phyloP scores from a whole-genome alignment of 2,113 vertebrate species.

The Neofelis nebulosa region DNA sequence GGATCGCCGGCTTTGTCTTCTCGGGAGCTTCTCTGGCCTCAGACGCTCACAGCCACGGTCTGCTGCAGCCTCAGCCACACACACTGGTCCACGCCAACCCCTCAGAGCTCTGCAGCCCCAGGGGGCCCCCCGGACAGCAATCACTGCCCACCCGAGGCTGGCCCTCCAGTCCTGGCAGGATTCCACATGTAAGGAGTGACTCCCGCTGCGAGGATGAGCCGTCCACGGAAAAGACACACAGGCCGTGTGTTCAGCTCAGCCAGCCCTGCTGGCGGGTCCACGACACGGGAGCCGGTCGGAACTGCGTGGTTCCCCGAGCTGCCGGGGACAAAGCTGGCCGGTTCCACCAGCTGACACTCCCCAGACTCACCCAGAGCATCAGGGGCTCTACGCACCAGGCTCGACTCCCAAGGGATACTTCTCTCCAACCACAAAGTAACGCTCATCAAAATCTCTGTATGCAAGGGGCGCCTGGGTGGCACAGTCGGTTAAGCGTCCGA shows the following conservation, averaged over 20 bases:
- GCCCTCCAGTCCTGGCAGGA: background rate
- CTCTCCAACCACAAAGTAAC: fast-evolving
- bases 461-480: too few relatives aligned
- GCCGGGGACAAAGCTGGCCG: background rate
- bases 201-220: fast-evolving
- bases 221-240: background rate
- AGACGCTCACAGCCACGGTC: background rate
- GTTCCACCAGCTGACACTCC: fast-evolving
- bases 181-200: fast-evolving
- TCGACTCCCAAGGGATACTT: background rate
- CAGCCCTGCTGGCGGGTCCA: background rate
- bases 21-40: background rate
- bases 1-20: background rate
- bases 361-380: background rate
- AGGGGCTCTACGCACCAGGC: background rate
- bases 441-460: background rate
- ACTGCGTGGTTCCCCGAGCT: fast-evolving
- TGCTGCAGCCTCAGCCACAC: fast-evolving
- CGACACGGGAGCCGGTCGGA: fast-evolving
- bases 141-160: too few relatives aligned
- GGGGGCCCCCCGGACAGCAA: background rate
- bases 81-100: background rate
- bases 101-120: fast-evolving
- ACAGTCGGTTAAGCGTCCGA: too few relatives aligned
- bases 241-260: background rate